phyloP scores from a whole-genome alignment of 2,888 invertebrate genomes.

The Ptychoptera contaminata region DNA sequence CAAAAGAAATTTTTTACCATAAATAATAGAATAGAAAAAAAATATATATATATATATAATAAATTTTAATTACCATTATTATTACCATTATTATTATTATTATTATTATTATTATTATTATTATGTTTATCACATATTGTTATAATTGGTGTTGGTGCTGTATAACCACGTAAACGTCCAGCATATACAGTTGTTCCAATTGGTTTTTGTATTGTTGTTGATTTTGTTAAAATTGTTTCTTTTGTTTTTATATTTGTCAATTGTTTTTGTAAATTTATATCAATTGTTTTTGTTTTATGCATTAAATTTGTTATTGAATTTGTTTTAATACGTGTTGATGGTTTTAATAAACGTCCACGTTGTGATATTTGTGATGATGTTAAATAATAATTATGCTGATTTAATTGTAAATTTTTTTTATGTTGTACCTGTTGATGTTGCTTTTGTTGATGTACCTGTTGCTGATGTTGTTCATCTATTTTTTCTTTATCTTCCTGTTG shows the following conservation, averaged over 20 bases:
- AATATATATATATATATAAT: neutral
- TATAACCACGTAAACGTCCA: constrained; percentile 6
- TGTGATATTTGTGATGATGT: too few relatives aligned
- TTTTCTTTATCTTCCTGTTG: too few relatives aligned
- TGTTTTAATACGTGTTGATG: neutral
- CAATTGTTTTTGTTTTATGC: neutral
- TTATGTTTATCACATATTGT: too few relatives aligned
- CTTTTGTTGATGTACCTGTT: neutral
- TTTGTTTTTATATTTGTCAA: neutral
- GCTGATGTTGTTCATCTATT: neutral
- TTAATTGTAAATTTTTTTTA: too few relatives aligned
- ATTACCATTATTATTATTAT: constrained; percentile 1
- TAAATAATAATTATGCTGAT: neutral
- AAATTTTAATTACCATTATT: neutral
- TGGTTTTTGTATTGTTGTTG: constrained; percentile 7
- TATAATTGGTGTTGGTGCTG: constrained; percentile 9
- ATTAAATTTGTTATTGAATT: neutral
- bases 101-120: neutral
- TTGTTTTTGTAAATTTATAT: neutral
- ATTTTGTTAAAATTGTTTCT: constrained; percentile 12
- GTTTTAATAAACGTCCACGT: too few relatives aligned
- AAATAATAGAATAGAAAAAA: too few relatives aligned
- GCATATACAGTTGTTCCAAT: constrained; percentile 5
- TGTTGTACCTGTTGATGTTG: neutral
- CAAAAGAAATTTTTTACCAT: too few relatives aligned